Evolutionary conservation across 2,888 invertebrate genomes (phyloP).

Genomic region (Nomada fucata): DNA sequence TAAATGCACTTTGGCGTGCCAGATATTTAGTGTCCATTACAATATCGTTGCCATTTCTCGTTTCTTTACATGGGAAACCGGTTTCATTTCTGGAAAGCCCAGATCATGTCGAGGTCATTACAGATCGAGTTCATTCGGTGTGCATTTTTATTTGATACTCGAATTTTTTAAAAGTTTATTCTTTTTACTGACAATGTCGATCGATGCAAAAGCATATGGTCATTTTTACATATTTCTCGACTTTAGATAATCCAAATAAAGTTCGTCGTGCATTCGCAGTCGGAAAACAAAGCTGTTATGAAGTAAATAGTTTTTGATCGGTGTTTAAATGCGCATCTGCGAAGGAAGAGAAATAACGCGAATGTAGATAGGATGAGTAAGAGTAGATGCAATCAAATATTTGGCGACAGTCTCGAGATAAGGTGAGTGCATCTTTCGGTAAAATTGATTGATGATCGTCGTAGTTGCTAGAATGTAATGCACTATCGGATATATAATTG

Average conservation of each 20-base stretch:
- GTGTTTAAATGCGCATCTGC: background rate
- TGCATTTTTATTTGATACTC: background rate
- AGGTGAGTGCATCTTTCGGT: too few relatives aligned
- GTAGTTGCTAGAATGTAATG: too few relatives aligned
- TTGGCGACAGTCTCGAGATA: too few relatives aligned
- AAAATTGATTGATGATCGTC: too few relatives aligned
- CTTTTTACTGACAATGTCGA: background rate
- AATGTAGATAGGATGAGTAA: background rate
- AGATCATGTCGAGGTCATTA: slow-evolving; percentile 43
- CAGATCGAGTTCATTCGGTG: background rate
- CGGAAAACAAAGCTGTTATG: background rate
- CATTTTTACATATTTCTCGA: background rate
- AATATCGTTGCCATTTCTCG: background rate
- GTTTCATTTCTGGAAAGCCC: slow-evolving; percentile 59
- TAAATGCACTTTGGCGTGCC: background rate
- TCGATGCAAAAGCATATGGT: too few relatives aligned
- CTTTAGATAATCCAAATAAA: background rate
- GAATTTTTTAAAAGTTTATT: background rate
- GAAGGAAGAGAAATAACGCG: background rate
- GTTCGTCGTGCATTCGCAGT: background rate
- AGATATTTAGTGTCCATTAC: background rate
- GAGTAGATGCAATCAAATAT: background rate
- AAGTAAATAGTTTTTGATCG: background rate
- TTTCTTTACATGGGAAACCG: slow-evolving; percentile 14
- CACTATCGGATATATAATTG: too few relatives aligned